These are phyloP conservation scores for Bugulina stolonifera DNA, from an alignment of 2,888 invertebrate genomes.

Conservation along the genomic window DNA sequence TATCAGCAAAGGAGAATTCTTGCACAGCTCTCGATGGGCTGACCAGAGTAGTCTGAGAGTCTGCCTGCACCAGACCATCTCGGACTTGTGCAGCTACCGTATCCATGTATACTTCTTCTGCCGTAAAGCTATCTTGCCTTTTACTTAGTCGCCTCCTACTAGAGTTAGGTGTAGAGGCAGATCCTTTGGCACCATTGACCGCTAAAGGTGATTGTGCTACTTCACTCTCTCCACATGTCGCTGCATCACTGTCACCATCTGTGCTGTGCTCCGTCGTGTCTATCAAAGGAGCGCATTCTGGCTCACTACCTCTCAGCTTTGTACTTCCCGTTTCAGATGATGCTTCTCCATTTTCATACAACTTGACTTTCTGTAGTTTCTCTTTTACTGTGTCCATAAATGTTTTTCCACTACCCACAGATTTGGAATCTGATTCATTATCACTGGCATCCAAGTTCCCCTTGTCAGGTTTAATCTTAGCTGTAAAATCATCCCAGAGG, in stretches of 20 bases:
- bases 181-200: not conserved
- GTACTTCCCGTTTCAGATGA: not conserved
- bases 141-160: not conserved
- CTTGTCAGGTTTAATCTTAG: slow-evolving; percentile 14
- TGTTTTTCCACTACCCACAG: not conserved
- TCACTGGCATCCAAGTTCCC: not conserved
- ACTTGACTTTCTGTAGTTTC: not conserved
- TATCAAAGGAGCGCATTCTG: slow-evolving; percentile 20
- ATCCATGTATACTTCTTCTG: slow-evolving; percentile 16
- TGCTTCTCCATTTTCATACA: slow-evolving; percentile 12
- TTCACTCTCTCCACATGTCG: not conserved
- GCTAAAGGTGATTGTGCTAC: not conserved
- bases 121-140: slow-evolving; percentile 7
- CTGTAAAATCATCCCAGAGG: slow-evolving; percentile 14
- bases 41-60: not conserved
- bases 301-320: slow-evolving; percentile 2
- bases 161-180: not conserved
- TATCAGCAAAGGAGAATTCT: slow-evolving; percentile 9
- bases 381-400: slow-evolving; percentile 16
- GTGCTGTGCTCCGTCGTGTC: slow-evolving; percentile 12
- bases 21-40: slow-evolving; percentile 19
- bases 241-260: slow-evolving; percentile 1
- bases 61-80: not conserved
- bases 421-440: not conserved
- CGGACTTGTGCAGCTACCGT: not conserved